Percentiles rank a stretch among this genome's conserved stretches.
Conservation (phyloP, 2,113 vertebrate genomes). For the Alces alces region DNA sequence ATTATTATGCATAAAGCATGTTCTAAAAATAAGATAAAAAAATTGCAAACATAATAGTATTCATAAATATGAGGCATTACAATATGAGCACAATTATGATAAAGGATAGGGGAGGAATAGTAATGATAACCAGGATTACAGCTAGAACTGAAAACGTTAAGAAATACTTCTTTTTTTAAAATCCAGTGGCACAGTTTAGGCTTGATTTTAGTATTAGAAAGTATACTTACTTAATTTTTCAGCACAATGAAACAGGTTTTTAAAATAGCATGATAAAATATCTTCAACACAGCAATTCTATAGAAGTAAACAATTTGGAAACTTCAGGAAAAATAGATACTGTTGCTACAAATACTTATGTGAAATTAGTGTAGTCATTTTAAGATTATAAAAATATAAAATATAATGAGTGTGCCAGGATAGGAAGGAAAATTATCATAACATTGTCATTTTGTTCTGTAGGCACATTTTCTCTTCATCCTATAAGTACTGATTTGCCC, state of each 20-base stretch:
- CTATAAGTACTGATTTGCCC: neutral
- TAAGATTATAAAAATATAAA: neutral
- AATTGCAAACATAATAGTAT: neutral
- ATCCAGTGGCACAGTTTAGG: neutral
- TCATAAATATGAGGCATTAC: neutral
- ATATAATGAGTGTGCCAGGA: rapidly evolving
- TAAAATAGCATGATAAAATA: neutral
- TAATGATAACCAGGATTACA: neutral
- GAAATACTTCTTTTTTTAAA: neutral
- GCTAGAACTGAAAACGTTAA: neutral
- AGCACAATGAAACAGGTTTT: neutral
- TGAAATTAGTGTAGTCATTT: neutral
- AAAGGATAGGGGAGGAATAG: rapidly evolving
- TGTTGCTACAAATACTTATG: neutral
- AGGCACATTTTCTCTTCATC: too few relatives aligned
- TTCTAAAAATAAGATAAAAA: neutral
- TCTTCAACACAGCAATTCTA: neutral
- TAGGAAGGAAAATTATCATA: neutral
- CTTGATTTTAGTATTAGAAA: neutral
- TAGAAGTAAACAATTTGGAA: neutral
- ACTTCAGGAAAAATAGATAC: neutral
- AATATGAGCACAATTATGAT: neutral
- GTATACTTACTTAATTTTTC: neutral
- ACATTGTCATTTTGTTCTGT: too few relatives aligned
- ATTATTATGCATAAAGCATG: neutral